Evolutionary conservation across 2,113 vertebrate species (phyloP), one percentile per base, ranked within the genome.

Genomic region (Choloepus hoffmanni): DNA sequence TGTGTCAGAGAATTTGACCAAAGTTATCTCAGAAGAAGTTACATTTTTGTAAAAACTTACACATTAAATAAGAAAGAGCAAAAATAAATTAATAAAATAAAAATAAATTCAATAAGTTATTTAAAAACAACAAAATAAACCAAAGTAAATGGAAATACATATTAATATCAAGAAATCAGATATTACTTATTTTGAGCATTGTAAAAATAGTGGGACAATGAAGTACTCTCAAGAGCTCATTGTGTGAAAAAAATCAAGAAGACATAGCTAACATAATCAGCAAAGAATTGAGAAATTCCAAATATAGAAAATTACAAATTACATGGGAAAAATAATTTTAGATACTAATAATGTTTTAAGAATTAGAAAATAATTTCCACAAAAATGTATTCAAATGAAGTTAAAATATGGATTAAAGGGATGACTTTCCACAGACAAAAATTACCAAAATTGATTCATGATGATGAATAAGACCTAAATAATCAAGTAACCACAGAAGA

Each of bases 211-310:
- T 15, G 85, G 3, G 85, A 7, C 33, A 89, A n/a, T 73, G 72
- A 73, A 94, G 73, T 53, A 70, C 9, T 85, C 48, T 11, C 5
- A 90, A 94, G 53, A 85, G 13, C 68, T 67, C 74, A 14, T 63
- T 82, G 15, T 53, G n/a, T 77, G 63, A 89, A 50, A 73, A 68
- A 91, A 84, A n/a, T 68, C 28, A 33, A 55, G 8, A 62, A 74
- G 60, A 89, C n/a, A 76, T 26, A 73, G n/a, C 23, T 91, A 60
- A 74, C 58, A 95, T 78, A 85, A 85, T 63, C 11, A 70, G 43
- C 18, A 89, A 94, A 89, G 33, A 83, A 95, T 28, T 95, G 23
- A 85, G 18, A 94, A 82, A 62, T 81, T 48, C 63, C 11, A 74
- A 92, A 50, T 89, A 45, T 0, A 79, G 23, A 43, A 88, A 94